Evolutionary conservation across 2,888 invertebrate genomes (phyloP).

Genomic region (Oasisia sp.): DNA sequence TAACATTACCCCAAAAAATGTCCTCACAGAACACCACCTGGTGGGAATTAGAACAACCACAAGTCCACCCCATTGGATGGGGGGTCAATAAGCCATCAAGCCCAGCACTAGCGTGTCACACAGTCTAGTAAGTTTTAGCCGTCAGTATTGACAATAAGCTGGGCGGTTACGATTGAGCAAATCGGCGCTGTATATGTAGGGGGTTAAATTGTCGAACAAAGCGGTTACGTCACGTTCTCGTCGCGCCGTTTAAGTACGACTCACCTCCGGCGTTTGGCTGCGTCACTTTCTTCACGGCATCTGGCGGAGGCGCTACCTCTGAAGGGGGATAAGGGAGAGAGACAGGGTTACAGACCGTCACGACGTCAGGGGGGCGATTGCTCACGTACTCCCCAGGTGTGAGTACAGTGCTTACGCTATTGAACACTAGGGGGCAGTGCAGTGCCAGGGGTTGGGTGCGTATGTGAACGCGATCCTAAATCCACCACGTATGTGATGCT

Average conservation of each 20-base stretch:
- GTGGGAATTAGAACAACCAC: neutral
- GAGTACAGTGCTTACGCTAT: neutral
- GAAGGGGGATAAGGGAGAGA: neutral
- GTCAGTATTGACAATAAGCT: neutral
- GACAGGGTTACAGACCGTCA: neutral
- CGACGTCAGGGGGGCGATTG: neutral
- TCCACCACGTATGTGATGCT: neutral
- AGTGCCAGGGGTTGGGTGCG: neutral
- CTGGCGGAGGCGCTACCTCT: neutral
- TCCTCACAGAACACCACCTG: neutral
- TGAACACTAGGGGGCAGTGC: neutral
- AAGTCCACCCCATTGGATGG: neutral
- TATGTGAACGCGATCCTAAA: neutral
- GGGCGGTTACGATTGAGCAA: neutral
- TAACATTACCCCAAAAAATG: neutral
- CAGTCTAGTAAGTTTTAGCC: neutral
- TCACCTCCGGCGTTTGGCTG: neutral
- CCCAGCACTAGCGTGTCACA: neutral
- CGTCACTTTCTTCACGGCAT: neutral
- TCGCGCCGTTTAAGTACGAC: neutral
- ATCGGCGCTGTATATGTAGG: neutral
- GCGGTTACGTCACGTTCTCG: neutral
- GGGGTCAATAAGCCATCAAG: neutral
- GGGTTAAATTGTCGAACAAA: neutral
- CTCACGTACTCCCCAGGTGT: neutral